These are phyloP conservation scores for Exaiptasia diaphana DNA, from an alignment of 64 coral and sea anemone genomes.

Conservation along the genomic window DNA sequence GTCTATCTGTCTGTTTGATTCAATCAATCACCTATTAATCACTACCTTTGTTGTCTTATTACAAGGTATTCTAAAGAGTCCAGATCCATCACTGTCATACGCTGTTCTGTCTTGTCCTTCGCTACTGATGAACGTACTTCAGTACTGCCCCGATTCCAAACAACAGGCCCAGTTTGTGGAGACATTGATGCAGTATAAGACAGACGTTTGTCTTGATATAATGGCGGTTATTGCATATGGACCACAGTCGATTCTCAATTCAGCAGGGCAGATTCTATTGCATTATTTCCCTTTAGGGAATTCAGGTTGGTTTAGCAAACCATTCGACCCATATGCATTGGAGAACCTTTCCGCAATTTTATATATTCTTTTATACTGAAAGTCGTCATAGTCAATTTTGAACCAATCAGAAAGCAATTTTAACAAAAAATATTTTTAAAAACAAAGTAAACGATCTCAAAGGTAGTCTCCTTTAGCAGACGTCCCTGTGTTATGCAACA, in stretches of 20 bases:
- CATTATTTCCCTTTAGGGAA: conserved; percentile 85
- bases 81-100: conserved; percentile 62
- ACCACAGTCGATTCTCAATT: conserved; percentile 80
- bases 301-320: conserved; percentile 70
- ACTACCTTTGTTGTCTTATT: too few species aligned
- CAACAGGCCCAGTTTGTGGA: conserved; percentile 96
- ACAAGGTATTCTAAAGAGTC: conserved; percentile 63
- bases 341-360: too few species aligned
- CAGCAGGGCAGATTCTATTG: conserved; percentile 77
- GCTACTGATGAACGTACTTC: conserved; percentile 83
- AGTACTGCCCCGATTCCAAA: conserved; percentile 87
- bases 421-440: too few species aligned
- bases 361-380: too few species aligned
- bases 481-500: too few species aligned
- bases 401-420: too few species aligned
- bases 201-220: conserved; percentile 84
- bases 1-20: too few species aligned
- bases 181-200: conserved; percentile 88
- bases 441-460: too few species aligned
- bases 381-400: too few species aligned
- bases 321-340: too few species aligned
- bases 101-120: conserved; percentile 70
- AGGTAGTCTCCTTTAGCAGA: too few species aligned
- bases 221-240: conserved; percentile 93
- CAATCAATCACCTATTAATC: too few species aligned